These are phyloP conservation scores for Vicugna pacos DNA, from an alignment of 2,113 vertebrate species.

Conservation along the genomic window DNA sequence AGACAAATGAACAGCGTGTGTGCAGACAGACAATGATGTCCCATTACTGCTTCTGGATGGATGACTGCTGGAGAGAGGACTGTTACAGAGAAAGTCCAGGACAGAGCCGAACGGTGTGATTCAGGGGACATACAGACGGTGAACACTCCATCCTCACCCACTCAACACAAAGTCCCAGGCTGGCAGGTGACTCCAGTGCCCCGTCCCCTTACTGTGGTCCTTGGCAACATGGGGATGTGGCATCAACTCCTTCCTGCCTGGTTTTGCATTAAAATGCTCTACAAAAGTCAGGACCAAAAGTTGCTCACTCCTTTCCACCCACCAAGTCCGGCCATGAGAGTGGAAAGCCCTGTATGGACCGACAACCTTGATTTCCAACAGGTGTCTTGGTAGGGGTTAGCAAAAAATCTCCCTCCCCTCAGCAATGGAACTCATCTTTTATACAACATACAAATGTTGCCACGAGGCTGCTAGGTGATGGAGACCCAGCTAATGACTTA, in stretches of 20 bases:
- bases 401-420: not conserved
- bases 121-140: not conserved
- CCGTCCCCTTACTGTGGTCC: not conserved
- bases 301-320: not conserved
- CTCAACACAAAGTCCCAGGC: no score
- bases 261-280: not conserved
- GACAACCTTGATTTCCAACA: not conserved
- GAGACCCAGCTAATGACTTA: conserved; percentile 30
- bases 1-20: not conserved
- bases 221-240: not conserved
- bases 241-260: not conserved
- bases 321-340: rapidly evolving
- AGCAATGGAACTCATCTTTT: not conserved
- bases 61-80: not conserved
- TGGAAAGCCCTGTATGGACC: rapidly evolving
- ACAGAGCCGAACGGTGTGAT: not conserved
- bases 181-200: rapidly evolving
- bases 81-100: not conserved
- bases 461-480: not conserved
- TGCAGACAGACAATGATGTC: not conserved
- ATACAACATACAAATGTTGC: not conserved
- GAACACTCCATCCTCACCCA: not conserved
- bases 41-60: not conserved
- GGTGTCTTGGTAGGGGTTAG: not conserved
- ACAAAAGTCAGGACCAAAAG: not conserved